Conservation (phyloP, 2,113 vertebrate genomes). For the Dasyprocta punctata region DNA sequence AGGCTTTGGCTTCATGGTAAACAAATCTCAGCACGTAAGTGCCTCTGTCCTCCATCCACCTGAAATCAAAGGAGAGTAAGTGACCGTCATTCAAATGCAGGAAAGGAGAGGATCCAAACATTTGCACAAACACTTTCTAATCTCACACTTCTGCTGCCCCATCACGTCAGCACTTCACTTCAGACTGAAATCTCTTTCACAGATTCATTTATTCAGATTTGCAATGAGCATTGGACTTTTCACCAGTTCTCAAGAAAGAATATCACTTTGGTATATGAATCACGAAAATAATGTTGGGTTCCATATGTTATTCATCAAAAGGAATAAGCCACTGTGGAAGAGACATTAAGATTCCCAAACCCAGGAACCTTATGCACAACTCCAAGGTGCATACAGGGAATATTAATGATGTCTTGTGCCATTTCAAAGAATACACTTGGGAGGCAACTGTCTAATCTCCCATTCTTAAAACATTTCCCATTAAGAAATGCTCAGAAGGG, state of each 20-base stretch:
- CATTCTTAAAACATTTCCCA: neutral
- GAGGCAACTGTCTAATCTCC: neutral
- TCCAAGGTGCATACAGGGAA: neutral
- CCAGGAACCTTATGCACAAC: neutral
- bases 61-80: neutral
- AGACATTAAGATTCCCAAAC: neutral
- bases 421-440: neutral
- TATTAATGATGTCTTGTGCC: neutral
- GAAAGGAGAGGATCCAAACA: neutral
- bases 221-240: neutral
- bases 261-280: neutral
- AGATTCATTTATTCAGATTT: neutral
- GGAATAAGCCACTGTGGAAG: neutral
- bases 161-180: neutral
- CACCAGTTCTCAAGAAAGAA: neutral
- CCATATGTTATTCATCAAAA: neutral
- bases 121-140: neutral
- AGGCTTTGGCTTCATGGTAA: neutral
- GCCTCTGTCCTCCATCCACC: neutral
- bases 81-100: neutral
- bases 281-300: neutral
- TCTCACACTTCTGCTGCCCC: neutral
- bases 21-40: neutral
- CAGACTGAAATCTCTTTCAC: neutral
- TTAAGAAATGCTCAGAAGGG: neutral